Percentiles rank a stretch among this genome's conserved stretches.
Evolutionary conservation across 1,140 invertebrate genomes (phyloP).

Genomic region (Eubasilissa regina): DNA sequence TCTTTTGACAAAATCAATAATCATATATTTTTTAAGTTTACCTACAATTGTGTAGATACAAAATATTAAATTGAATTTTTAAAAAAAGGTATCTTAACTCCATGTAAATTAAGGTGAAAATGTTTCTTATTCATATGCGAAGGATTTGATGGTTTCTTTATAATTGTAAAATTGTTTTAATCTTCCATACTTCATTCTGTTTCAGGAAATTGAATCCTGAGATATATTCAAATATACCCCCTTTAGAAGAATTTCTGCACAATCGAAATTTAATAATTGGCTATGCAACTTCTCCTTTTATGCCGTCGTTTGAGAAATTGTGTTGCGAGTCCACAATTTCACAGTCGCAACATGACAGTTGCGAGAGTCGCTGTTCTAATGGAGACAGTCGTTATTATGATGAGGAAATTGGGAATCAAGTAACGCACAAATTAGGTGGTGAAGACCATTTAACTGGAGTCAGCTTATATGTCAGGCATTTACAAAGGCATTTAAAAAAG

Average conservation of each 20-base stretch:
- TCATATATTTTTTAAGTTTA: no score
- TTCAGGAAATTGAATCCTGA: constrained; percentile 51
- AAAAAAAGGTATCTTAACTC: no score
- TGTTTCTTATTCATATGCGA: no score
- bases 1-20: no score
- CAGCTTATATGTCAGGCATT: constrained; percentile 56
- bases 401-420: constrained; percentile 39
- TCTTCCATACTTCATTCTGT: background rate
- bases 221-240: constrained; percentile 53
- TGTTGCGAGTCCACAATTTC: constrained; percentile 47
- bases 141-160: no score
- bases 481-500: constrained; percentile 53
- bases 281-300: constrained; percentile 58
- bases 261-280: constrained; percentile 56
- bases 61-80: no score
- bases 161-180: background rate
- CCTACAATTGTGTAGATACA: no score
- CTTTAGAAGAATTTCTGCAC: constrained; percentile 51
- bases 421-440: constrained; percentile 23
- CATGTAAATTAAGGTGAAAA: no score
- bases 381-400: constrained; percentile 19
- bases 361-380: constrained; percentile 35
- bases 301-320: constrained; percentile 55
- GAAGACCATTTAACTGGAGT: constrained; percentile 41
- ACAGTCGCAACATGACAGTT: constrained; percentile 50